phyloP scores from a whole-genome alignment of 1,140 invertebrate species.

The Drosophila mojavensis region DNA sequence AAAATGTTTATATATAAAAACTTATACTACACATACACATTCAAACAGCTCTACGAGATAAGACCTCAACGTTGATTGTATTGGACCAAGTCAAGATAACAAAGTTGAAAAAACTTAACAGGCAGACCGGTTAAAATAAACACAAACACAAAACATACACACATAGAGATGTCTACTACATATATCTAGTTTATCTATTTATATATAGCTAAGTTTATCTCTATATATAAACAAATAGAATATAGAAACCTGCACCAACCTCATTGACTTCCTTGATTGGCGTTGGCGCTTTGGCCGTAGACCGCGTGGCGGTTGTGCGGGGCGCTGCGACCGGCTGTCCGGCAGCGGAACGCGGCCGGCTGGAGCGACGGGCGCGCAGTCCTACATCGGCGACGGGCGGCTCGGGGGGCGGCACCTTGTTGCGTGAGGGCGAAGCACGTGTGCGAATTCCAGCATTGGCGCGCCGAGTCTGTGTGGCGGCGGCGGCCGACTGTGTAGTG shows the following conservation, averaged over 20 bases:
- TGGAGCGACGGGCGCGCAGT: conserved; percentile 66
- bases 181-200: too few relatives aligned
- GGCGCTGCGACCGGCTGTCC: conserved; percentile 24
- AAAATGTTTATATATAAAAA: not conserved
- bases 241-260: conserved; percentile 36
- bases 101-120: not conserved
- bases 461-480: conserved; percentile 43
- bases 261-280: conserved; percentile 69
- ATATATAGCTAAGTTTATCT: too few relatives aligned
- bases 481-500: too few relatives aligned
- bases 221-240: not conserved
- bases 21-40: too few relatives aligned
- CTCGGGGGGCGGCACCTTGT: conserved; percentile 32
- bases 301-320: conserved; percentile 24
- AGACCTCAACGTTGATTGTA: conserved; percentile 1
- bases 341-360: conserved; percentile 61
- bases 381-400: conserved; percentile 8
- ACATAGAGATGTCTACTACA: not conserved
- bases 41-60: conserved; percentile 1
- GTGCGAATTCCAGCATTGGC: conserved; percentile 38
- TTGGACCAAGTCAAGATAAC: conserved; percentile 24
- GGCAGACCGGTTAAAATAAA: conserved; percentile 13
- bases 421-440: conserved; percentile 69
- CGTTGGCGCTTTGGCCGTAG: conserved; percentile 47
- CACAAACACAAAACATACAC: not conserved